Base-by-base conservation (phyloP, 2,888 invertebrate genomes). In the Sepioteuthis lessoniana region DNA sequence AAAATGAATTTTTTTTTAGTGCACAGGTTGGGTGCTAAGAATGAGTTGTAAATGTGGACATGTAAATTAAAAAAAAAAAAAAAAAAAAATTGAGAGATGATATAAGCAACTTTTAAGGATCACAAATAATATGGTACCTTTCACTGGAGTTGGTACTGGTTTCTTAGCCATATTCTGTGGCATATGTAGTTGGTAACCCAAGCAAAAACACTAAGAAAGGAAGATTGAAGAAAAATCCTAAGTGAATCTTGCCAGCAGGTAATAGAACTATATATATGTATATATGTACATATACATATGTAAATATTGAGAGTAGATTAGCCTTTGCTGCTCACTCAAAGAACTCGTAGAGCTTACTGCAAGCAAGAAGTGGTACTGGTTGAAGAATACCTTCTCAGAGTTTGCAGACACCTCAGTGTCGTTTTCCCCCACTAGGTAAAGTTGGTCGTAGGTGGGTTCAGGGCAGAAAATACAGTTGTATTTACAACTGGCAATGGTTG, bases 161-260 rank as follows among this genome's bases (percentile, higher is more conserved):
- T 76, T 76, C 76, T 76, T 76, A 91, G 91, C 91, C 46, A 46
- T 46, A 91, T 46, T 91, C 46, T 38, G 42, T 91, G 38, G 91
- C 19, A 90, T n/a, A 38, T 31, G 31, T 91, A 16, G 37, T 91
- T 42, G 42, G 31, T 46, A 46, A 46, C 31, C 31, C n/a, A 28
- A 91, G 46, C 91, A 91, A 91, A 91, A 31, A 91, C 31, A 38
- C 28, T 31, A 25, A 38, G 46, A 37, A 91, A 91, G 91, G 91
- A 38, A 91, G 91, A 46, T 37, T 7, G 90, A 38, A 8, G 90
- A n/a, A 38, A 46, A 37, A 91, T 76, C 76, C 76, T 76, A n/a
- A 76, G 16, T n/a, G 76, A 76, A 76, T n/a, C n/a, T 76, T 76
- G 76, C n/a, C n/a, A 76, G 76, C 76, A 76, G 76, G 76, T 76